These are phyloP conservation scores for Byasa hedistus DNA, from an alignment of 2,888 invertebrate species.

Conservation along the genomic window DNA sequence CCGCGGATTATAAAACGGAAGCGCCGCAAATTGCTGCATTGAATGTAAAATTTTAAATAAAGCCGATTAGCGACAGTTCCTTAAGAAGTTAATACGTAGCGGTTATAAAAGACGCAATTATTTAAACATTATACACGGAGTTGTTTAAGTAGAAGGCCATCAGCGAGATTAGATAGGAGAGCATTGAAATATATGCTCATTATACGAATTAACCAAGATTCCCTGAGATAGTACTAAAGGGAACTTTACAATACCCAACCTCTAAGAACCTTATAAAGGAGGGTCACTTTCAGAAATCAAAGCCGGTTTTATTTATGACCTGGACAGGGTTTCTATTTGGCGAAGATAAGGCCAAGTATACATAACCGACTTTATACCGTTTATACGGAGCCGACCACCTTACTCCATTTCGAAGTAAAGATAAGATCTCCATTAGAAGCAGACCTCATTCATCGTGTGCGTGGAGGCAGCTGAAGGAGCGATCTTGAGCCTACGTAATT, in stretches of 20 bases:
- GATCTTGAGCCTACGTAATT: constrained; percentile 55
- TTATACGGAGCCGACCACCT: constrained; percentile 60
- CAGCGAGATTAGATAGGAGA: constrained; percentile 40
- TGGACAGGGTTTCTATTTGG: constrained; percentile 61
- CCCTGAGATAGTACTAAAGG: constrained; percentile 69
- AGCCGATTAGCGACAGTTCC: constrained; percentile 66
- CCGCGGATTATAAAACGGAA: constrained; percentile 61
- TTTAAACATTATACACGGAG: constrained; percentile 7
- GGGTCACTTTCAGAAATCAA: constrained; percentile 76
- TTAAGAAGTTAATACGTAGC: constrained; percentile 52
- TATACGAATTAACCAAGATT: constrained; percentile 69
- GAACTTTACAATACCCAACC: constrained; percentile 58
- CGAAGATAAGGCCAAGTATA: constrained; percentile 68
- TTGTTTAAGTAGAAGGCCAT: constrained; percentile 12
- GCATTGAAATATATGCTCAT: constrained; percentile 60
- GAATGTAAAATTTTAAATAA: constrained; percentile 71
- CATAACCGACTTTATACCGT: constrained; percentile 69
- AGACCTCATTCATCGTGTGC: constrained; percentile 72
- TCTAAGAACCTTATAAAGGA: constrained; percentile 56
- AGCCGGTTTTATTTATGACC: constrained; percentile 74
- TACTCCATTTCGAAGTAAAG: constrained; percentile 63
- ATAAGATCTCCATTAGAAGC: constrained; percentile 76
- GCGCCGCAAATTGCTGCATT: constrained; percentile 68
- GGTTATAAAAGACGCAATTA: neutral
- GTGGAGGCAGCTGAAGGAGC: constrained; percentile 53